phyloP scores from a whole-genome alignment of 2,113 vertebrate species.

The Telmatochromis sp. region DNA sequence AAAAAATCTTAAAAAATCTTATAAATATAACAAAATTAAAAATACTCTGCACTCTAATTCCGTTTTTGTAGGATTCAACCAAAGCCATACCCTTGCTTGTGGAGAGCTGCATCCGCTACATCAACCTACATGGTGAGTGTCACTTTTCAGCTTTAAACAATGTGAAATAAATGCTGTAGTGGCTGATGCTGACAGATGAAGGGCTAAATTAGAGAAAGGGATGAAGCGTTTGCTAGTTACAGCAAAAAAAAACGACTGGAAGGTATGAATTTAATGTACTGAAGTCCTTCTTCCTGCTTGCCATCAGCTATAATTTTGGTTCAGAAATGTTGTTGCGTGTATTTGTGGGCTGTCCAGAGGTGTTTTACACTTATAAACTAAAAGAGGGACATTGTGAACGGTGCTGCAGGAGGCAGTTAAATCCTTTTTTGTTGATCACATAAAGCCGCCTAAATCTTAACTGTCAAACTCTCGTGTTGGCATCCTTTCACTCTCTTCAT shows the following conservation, averaged over 20 bases:
- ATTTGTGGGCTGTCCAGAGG: not conserved
- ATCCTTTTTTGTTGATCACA: not conserved
- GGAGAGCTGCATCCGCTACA: constrained; percentile 97
- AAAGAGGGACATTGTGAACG: not conserved
- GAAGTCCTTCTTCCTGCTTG: not conserved
- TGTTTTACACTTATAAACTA: not conserved
- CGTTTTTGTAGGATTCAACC: constrained; percentile 79
- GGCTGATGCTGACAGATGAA: not conserved
- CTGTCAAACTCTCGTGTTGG: not conserved
- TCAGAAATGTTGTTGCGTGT: not conserved
- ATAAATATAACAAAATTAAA: not conserved
- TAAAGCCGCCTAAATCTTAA: not conserved
- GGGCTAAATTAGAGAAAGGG: not conserved
- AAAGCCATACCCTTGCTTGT: constrained; percentile 95
- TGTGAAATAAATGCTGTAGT: not conserved
- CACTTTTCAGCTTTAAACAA: not conserved
- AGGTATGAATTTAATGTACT: not conserved
- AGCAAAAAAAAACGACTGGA: not conserved
- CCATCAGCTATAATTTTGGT: not conserved
- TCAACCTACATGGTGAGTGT: constrained; percentile 92
- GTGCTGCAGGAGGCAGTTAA: not conserved
- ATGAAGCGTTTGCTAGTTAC: not conserved
- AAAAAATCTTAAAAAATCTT: not conserved
- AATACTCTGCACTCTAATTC: not conserved
- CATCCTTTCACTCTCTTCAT: not conserved